Conservation (phyloP, 30 jellyfish, hydroid and myxozoan genomes). For the Aurelia sp. region DNA sequence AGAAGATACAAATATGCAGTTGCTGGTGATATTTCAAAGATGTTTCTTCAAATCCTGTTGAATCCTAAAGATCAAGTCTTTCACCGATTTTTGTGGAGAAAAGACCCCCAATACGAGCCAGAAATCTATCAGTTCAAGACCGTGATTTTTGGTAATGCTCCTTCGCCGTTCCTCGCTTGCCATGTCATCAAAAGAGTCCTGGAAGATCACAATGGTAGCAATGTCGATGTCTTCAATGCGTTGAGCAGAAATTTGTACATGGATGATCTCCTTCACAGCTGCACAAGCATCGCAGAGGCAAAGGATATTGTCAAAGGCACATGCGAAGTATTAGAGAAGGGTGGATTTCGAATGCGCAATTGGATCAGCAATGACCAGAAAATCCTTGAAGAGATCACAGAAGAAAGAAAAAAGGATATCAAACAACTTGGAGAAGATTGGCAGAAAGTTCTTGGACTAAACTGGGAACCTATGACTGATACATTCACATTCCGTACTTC, state of each 20-base stretch:
- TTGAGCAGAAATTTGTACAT: slow-evolving; percentile 42
- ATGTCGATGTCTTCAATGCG: slow-evolving; percentile 31
- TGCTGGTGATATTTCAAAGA: background rate
- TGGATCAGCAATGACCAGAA: slow-evolving; percentile 40
- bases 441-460: slow-evolving; percentile 23
- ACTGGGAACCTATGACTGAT: slow-evolving; percentile 10
- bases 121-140: slow-evolving; percentile 50
- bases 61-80: background rate
- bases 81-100: slow-evolving; percentile 58
- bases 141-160: slow-evolving; percentile 47
- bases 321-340: slow-evolving; percentile 33
- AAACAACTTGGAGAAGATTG: slow-evolving; percentile 44
- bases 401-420: slow-evolving; percentile 39
- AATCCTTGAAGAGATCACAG: slow-evolving; percentile 44
- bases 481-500: slow-evolving; percentile 54
- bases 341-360: slow-evolving; percentile 46
- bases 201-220: slow-evolving; percentile 37
- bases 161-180: slow-evolving; percentile 39
- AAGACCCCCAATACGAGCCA: slow-evolving; percentile 17
- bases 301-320: slow-evolving; percentile 55
- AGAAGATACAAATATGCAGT: slow-evolving; percentile 42
- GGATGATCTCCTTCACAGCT: slow-evolving; percentile 61
- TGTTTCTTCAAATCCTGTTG: no score
- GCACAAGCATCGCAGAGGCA: slow-evolving; percentile 45
- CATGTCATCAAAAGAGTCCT: slow-evolving; percentile 41